Percentiles rank a stretch among this genome's conserved stretches.
phyloP scores from a whole-genome alignment of 2,797 vertebrate genomes.

The Erethizon dorsatum region DNA sequence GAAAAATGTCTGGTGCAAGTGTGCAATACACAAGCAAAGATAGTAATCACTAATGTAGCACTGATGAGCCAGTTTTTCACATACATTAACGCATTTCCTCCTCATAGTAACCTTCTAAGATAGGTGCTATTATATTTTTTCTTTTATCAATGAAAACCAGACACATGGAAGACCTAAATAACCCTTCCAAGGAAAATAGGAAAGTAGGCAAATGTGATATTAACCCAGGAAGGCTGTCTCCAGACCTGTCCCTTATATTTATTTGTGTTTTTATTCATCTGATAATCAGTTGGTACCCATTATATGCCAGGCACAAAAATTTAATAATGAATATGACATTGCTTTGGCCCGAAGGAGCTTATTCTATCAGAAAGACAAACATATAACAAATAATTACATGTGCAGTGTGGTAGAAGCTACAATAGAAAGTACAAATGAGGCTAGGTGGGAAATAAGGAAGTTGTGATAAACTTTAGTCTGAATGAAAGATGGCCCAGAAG shows the following conservation, averaged over 20 bases:
- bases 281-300: not conserved
- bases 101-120: not conserved
- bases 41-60: not conserved
- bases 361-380: constrained; percentile 44
- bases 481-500: not conserved
- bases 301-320: constrained; percentile 7
- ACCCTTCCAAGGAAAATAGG: not conserved
- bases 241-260: not conserved
- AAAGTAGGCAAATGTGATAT: constrained; percentile 10
- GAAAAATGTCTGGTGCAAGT: not conserved
- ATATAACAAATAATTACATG: constrained; percentile 55
- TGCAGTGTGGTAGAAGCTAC: not conserved
- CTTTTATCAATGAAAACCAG: not conserved
- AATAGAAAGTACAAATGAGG: constrained; percentile 60
- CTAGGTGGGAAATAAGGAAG: not conserved
- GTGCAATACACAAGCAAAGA: not conserved
- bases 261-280: not conserved
- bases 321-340: constrained; percentile 14
- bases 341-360: constrained; percentile 26
- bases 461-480: not conserved
- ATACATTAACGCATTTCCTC: not conserved
- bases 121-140: not conserved
- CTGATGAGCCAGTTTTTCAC: not conserved
- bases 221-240: not conserved
- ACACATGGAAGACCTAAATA: not conserved